Conservation (phyloP, 2,888 invertebrate species). For the Catocala nupta region DNA sequence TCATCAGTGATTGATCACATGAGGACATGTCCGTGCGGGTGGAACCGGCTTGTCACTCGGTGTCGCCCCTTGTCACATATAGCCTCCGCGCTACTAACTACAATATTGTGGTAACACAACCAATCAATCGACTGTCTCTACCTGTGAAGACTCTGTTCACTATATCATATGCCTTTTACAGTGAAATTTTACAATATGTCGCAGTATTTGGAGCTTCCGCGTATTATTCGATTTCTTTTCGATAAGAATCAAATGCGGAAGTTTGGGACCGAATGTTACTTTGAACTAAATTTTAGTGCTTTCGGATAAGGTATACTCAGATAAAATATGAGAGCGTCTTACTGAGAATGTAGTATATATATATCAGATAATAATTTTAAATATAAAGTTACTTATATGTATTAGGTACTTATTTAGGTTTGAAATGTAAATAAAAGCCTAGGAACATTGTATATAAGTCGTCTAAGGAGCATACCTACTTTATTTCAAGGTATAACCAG, state of each 20-base stretch:
- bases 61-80: constrained; percentile 50
- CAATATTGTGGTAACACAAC: constrained; percentile 27
- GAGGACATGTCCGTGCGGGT: constrained; percentile 25
- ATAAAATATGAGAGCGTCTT: background rate
- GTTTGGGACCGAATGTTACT: background rate
- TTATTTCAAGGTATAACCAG: too few species aligned
- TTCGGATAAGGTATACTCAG: background rate
- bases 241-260: background rate
- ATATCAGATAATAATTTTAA: too few species aligned
- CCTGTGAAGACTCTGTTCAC: background rate
- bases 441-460: too few species aligned
- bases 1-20: constrained; percentile 52
- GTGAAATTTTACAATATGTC: background rate
- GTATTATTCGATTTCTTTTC: constrained; percentile 5
- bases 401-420: too few species aligned
- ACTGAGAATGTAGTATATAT: background rate
- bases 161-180: background rate
- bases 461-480: too few species aligned
- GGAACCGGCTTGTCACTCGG: constrained; percentile 43
- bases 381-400: too few species aligned
- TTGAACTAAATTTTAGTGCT: constrained; percentile 3
- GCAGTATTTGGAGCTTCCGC: background rate
- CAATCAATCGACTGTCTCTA: constrained; percentile 3
- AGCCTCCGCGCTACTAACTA: constrained; percentile 16
- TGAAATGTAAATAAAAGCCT: too few species aligned